Conservation (phyloP, 2,113 vertebrate species). For the Panurus biarmicus region DNA sequence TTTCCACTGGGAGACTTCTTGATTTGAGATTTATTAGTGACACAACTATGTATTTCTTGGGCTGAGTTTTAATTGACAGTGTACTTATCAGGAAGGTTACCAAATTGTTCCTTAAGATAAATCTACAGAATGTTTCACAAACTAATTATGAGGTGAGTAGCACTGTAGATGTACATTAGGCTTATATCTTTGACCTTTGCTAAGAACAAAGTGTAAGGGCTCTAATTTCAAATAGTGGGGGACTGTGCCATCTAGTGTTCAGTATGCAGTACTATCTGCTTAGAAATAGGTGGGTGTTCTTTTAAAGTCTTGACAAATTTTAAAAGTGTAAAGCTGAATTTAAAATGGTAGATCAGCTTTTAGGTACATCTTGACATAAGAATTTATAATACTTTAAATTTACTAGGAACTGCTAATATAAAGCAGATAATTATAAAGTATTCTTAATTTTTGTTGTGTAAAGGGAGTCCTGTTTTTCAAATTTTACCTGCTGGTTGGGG, state of each 20-base stretch:
- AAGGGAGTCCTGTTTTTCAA: not conserved
- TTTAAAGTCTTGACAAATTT: not conserved
- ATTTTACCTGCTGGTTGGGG: not conserved
- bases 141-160: not conserved
- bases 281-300: not conserved
- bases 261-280: not conserved
- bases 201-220: not conserved
- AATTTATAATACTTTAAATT: not conserved
- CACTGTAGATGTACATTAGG: not conserved
- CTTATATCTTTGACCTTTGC: not conserved
- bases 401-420: not conserved
- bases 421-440: not conserved
- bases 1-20: not conserved
- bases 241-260: conserved; percentile 56
- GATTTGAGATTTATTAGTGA: not conserved
- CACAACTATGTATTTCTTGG: not conserved
- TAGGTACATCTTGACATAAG: not conserved
- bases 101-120: not conserved
- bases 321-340: not conserved
- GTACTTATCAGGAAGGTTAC: not conserved
- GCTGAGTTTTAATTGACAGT: not conserved
- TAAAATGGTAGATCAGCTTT: not conserved
- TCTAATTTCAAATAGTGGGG: not conserved
- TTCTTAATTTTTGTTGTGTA: not conserved
- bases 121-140: not conserved